A percentile compares a stretch with the other conserved stretches of the same genome.
phyloP scores from a whole-genome alignment of 2,888 invertebrate genomes.

The Alviniconcha strummeri region DNA sequence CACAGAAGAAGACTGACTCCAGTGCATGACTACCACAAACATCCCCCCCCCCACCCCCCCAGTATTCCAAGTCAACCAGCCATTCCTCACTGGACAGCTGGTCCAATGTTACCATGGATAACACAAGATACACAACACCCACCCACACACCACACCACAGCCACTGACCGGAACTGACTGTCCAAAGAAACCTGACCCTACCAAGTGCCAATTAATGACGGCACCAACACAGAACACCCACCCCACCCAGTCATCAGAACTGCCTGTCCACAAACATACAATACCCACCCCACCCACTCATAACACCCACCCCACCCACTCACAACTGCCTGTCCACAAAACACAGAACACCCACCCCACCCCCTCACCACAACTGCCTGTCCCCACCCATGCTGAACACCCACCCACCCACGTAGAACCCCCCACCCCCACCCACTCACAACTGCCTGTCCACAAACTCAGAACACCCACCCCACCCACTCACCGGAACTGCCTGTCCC shows the following conservation, averaged over 20 bases:
- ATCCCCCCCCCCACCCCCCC: no score
- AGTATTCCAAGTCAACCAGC: no score
- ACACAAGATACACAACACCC: no score
- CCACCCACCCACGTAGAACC: not conserved
- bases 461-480: conserved; percentile 3
- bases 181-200: no score
- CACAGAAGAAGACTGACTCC: no score
- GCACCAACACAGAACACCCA: not conserved
- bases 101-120: no score
- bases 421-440: not conserved
- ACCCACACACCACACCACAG: no score
- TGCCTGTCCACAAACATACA: not conserved
- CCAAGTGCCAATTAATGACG: no score
- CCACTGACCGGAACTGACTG: no score
- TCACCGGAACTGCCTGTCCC: conserved; percentile 82
- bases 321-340: not conserved
- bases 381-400: not conserved
- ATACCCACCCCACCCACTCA: not conserved
- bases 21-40: no score
- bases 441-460: not conserved
- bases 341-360: not conserved
- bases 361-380: no score
- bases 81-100: no score
- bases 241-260: not conserved
- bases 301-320: not conserved